phyloP scores from a whole-genome alignment of 2,888 invertebrate genomes.

The Parnassius apollo region DNA sequence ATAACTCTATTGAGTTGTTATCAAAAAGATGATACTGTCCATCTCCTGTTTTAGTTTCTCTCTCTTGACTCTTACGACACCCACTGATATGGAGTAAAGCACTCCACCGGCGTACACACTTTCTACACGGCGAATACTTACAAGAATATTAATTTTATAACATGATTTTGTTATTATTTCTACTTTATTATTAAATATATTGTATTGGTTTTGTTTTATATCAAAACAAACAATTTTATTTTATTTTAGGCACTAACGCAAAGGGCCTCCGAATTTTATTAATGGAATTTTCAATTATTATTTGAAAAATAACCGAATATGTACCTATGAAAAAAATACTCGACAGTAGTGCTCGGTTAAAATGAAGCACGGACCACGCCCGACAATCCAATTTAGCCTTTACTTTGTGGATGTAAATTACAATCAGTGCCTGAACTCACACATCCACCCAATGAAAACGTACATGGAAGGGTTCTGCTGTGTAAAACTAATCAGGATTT shows the following conservation, averaged over 20 bases:
- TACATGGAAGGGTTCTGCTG: slow-evolving; percentile 9
- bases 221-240: background rate
- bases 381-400: slow-evolving; percentile 56
- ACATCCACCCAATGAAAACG: slow-evolving; percentile 21
- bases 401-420: slow-evolving; percentile 50
- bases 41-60: too few relatives aligned
- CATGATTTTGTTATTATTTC: too few relatives aligned
- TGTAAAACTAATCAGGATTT: slow-evolving; percentile 8
- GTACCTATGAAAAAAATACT: slow-evolving; percentile 15
- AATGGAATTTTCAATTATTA: slow-evolving; percentile 10
- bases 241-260: background rate
- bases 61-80: too few relatives aligned
- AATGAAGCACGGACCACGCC: slow-evolving; percentile 35
- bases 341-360: slow-evolving; percentile 28
- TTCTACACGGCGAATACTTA: too few relatives aligned
- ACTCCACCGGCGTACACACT: too few relatives aligned
- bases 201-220: too few relatives aligned
- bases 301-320: slow-evolving; percentile 18
- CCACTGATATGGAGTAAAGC: too few relatives aligned
- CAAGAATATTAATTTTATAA: too few relatives aligned
- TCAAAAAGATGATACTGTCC: too few relatives aligned
- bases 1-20: too few relatives aligned
- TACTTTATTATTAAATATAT: too few relatives aligned
- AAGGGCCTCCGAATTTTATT: background rate
- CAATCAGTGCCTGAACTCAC: slow-evolving; percentile 40